Base-by-base conservation (phyloP, 2,797 vertebrate genomes). In the Rhinoraja longicauda region DNA sequence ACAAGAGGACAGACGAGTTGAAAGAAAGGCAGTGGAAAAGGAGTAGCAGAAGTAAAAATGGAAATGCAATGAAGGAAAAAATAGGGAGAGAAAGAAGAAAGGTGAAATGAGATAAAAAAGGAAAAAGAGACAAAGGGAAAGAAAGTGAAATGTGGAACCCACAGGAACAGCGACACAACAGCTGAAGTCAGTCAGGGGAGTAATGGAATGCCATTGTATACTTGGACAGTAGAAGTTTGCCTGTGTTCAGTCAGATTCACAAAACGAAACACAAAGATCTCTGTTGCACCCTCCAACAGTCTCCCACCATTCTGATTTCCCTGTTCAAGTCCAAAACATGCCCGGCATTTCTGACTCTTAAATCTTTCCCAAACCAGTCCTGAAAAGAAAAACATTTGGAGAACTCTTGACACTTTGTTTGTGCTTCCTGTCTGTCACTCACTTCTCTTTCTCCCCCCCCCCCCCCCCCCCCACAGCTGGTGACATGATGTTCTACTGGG, bases 331-430 rank as follows among this genome's bases (percentile, higher is more conserved):
- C 88, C 88, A 93, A 94, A 94, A 94, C n/a, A 94, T 94, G 95
- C 95, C 94, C 29, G 95, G 0, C 82, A 94, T 93, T 93, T 94
- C 8, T 93, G 94, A 94, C n/a, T 93, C 94, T 95, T 93, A 94
- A 94, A 93, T 93, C 94, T 94, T 95, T 94, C 93, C 73, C 53
- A 94, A 53, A 92, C 92, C 32, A 93, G 59, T 94, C 94, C 93
- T 93, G 95, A 94, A 95, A 94, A 93, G 94, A 36, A 95, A 94
- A 94, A 93, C 95, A 95, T 94, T 93, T 92, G 8, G 94, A 93
- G 94, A 95, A 95, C 93, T 93, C 93, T 45, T 94, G 94, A 95
- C 90, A 93, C 91, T 95, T 77, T 94, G n/a, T 90, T 93, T 24
- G 77, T 94, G 86, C 93, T 76, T 84, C 21, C 94, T 93, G 88